These are phyloP conservation scores for Hyperoplus immaculatus DNA, from an alignment of 2,797 vertebrate species.

Conservation along the genomic window DNA sequence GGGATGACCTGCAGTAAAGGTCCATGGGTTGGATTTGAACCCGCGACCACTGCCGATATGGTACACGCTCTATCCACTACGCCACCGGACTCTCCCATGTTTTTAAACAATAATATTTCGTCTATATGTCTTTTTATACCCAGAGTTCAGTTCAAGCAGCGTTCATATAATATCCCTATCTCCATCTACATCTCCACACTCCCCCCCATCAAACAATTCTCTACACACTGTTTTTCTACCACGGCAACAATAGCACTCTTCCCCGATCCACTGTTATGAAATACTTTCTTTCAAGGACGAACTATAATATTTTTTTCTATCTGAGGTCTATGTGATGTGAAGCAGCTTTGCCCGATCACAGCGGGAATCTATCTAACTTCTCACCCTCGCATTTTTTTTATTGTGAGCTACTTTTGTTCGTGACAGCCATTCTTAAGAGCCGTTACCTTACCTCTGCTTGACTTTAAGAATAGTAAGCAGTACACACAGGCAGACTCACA, in stretches of 20 bases:
- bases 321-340: conserved; percentile 54
- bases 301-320: not conserved
- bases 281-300: conserved; percentile 19
- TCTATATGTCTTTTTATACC: conserved; percentile 30
- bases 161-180: conserved; percentile 6
- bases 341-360: conserved; percentile 36
- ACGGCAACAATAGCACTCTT: conserved; percentile 43
- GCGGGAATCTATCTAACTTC: conserved; percentile 38
- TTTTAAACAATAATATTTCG: conserved; percentile 1
- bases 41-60: too few relatives aligned
- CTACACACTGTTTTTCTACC: conserved; percentile 3
- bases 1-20: too few relatives aligned
- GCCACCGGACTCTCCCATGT: too few relatives aligned
- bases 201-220: conserved; percentile 33
- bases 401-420: conserved; percentile 15
- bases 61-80: too few relatives aligned
- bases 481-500: not conserved
- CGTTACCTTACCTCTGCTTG: conserved; percentile 51
- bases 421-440: conserved; percentile 29
- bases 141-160: not conserved
- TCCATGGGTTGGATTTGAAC: too few relatives aligned
- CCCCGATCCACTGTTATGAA: not conserved
- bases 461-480: conserved; percentile 41
- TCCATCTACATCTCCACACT: conserved; percentile 17
- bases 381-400: not conserved